phyloP scores from a whole-genome alignment of 2,888 invertebrate species.

The Tetramorium bicarinatum region DNA sequence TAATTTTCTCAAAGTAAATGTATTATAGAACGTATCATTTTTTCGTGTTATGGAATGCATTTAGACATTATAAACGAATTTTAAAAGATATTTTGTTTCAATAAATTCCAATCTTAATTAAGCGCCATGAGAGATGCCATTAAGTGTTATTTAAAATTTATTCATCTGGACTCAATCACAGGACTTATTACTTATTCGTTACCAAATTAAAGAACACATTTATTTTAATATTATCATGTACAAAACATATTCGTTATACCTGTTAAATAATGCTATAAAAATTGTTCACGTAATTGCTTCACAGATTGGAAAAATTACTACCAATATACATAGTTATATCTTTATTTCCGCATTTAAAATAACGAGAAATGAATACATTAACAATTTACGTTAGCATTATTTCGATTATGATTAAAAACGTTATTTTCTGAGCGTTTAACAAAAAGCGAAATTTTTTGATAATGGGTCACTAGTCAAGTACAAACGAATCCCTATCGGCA shows the following conservation, averaged over 20 bases:
- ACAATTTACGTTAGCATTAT: constrained; percentile 19
- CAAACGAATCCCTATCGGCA: constrained; percentile 37
- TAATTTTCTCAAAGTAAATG: constrained; percentile 1
- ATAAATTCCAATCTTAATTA: constrained; percentile 29
- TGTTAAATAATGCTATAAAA: constrained; percentile 32
- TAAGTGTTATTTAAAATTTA: constrained; percentile 47
- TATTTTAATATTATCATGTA: constrained; percentile 22
- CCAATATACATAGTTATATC: not conserved
- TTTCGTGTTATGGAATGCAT: not conserved
- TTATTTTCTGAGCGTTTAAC: constrained; percentile 2
- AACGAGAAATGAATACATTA: constrained; percentile 14
- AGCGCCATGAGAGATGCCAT: not conserved
- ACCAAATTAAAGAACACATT: constrained; percentile 21
- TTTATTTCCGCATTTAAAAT: constrained; percentile 21
- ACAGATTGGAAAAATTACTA: constrained; percentile 18
- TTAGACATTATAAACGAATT: constrained; percentile 20
- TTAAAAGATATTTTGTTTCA: constrained; percentile 17
- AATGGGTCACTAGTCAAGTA: constrained; percentile 15
- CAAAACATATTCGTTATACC: constrained; percentile 17
- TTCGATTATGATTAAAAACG: constrained; percentile 35
- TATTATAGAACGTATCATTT: not conserved
- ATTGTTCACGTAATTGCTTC: constrained; percentile 9
- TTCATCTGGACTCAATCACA: not conserved
- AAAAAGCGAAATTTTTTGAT: not conserved
- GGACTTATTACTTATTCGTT: constrained; percentile 18